A percentile compares a stretch with the other conserved stretches of the same genome.
phyloP scores from a whole-genome alignment of 2,888 invertebrate genomes.

The Zygaena filipendulae region DNA sequence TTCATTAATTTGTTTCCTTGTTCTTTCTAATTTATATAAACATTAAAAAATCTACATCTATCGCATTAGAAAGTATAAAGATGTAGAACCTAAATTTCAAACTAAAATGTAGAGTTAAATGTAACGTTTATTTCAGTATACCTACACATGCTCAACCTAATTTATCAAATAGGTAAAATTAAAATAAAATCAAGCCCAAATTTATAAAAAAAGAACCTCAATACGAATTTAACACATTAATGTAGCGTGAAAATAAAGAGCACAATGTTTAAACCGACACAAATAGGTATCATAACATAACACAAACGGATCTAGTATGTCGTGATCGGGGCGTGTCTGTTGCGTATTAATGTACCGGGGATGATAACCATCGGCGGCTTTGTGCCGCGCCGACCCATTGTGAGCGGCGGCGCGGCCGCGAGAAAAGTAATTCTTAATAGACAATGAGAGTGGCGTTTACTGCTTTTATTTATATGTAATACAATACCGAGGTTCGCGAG shows the following conservation, averaged over 20 bases:
- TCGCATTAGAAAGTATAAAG: too few species aligned
- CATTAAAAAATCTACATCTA: too few species aligned
- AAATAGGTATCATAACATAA: slow-evolving; percentile 30
- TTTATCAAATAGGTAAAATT: too few species aligned
- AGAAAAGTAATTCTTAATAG: slow-evolving; percentile 65
- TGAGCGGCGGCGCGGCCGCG: slow-evolving; percentile 35
- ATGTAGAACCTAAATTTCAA: too few species aligned
- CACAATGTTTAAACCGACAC: slow-evolving; percentile 23
- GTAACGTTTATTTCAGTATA: too few species aligned
- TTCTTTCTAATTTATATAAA: too few species aligned
- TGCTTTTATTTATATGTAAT: slow-evolving; percentile 61
- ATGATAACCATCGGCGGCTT: slow-evolving; percentile 52
- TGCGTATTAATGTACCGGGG: slow-evolving; percentile 55
- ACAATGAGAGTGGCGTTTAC: slow-evolving; percentile 59
- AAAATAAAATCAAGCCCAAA: too few species aligned
- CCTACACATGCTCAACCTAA: too few species aligned
- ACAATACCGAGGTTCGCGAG: slow-evolving; percentile 46
- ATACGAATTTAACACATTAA: slow-evolving; percentile 24
- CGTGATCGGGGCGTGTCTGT: slow-evolving; percentile 56
- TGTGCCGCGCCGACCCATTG: slow-evolving; percentile 58
- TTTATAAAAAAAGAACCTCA: too few species aligned
- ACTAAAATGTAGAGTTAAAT: too few species aligned
- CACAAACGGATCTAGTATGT: slow-evolving; percentile 56
- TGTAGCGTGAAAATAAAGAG: slow-evolving; percentile 38
- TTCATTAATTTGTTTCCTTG: too few species aligned